A percentile compares a stretch with the other conserved stretches of the same genome.
Evolutionary conservation across 1,140 invertebrate species (phyloP).

Genomic region (Drosophila nigrodunni): DNA sequence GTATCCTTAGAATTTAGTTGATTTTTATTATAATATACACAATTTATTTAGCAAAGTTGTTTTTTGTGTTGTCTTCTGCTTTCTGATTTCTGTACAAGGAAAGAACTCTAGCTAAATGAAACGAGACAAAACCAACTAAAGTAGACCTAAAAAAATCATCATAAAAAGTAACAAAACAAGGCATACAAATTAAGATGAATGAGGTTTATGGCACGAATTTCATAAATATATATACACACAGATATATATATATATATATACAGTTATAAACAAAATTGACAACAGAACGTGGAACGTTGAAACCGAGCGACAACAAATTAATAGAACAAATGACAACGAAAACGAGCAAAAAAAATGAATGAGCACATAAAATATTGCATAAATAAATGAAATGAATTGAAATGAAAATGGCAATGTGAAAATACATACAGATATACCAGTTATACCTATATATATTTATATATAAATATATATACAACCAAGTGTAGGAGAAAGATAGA

Average conservation of each 20-base stretch:
- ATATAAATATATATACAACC: slow-evolving; percentile 38
- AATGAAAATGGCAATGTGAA: slow-evolving; percentile 79
- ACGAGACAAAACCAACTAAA: neutral
- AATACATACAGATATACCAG: slow-evolving; percentile 42
- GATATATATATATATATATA: slow-evolving; percentile 32
- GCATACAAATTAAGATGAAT: slow-evolving; percentile 81
- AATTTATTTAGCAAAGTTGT: slow-evolving; percentile 44
- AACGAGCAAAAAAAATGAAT: slow-evolving; percentile 63
- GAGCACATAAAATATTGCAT: slow-evolving; percentile 82
- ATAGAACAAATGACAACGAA: slow-evolving; percentile 67
- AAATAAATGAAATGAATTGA: slow-evolving; percentile 81
- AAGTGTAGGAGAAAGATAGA: slow-evolving; percentile 55
- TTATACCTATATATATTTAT: slow-evolving; percentile 12
- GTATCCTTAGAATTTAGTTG: slow-evolving; percentile 41
- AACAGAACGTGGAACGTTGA: slow-evolving; percentile 39
- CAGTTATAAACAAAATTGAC: slow-evolving; percentile 53
- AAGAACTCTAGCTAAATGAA: slow-evolving; percentile 13
- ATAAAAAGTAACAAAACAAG: slow-evolving; percentile 65
- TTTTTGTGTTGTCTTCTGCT: slow-evolving; percentile 16
- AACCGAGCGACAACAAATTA: slow-evolving; percentile 75
- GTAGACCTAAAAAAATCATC: slow-evolving; percentile 41
- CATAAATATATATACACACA: slow-evolving; percentile 37
- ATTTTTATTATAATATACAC: slow-evolving; percentile 55
- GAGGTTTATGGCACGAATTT: slow-evolving; percentile 73
- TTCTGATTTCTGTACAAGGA: slow-evolving; percentile 26